Evolutionary conservation across 2,888 invertebrate species (phyloP), one percentile per base, ranked within the genome.

Genomic region (Falcaria lacertinaria): DNA sequence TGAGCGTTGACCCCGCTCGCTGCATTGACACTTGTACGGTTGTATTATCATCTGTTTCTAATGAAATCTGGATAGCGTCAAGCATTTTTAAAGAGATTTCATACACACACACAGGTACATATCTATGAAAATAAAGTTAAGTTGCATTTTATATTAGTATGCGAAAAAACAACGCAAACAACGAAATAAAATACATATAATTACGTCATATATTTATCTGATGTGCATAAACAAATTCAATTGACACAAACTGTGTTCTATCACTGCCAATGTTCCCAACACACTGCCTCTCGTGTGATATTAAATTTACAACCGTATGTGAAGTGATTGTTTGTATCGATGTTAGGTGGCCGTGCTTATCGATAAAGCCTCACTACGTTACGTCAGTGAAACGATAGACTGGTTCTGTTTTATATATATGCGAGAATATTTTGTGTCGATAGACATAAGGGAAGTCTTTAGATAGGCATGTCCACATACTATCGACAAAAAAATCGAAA

Each of bases 371-470:
- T 63, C 60, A 61, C 56, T 60, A 52, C 53, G 43, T 41, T 48
- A 50, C 42, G 45, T 47, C 52, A 59, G 48, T 50, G 49, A 51
- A 56, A 48, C 45, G 49, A 56, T 58, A 59, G 66, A 60, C 62
- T 64, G 64, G 63, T 57, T 60, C 57, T 60, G 54, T 60, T 52
- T 57, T 50, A 66, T 69, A 56, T 61, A 47, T 62, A 60, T 64
- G 54, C 47, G 62, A 62, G 55, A 60, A 58, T 53, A 16, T 47
- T 51, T 44, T 45, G 15, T 41, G 41, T 42, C 16, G 15, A 28
- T 11, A 22, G 25, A 2, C 15, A 15, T 11, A 28, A 28, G 28
- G 28, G 25, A 7, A 7, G 6, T 8, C 6, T 8, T 8, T 8
- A 8, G 8, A 8, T 8, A 7, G 11, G 7, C 7, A 6, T 2